Percentiles rank a stretch among this genome's conserved stretches.
phyloP scores from a whole-genome alignment of 1,140 invertebrate genomes.

The Conopomorpha cramerella region DNA sequence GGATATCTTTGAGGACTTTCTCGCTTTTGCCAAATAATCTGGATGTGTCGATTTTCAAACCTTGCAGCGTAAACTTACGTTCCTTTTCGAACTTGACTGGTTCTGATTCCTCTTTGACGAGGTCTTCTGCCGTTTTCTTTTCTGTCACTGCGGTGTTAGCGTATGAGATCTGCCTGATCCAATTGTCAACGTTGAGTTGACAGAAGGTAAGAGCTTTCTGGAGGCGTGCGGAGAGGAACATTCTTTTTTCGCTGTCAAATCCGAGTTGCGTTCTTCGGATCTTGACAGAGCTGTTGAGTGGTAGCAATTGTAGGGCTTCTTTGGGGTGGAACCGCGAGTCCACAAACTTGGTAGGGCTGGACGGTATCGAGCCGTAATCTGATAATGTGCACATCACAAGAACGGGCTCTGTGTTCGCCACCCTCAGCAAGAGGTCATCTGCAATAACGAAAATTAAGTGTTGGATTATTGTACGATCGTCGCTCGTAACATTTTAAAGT shows the following conservation, averaged over 20 bases:
- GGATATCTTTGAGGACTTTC: slow-evolving; percentile 62
- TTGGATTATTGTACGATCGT: too few species aligned
- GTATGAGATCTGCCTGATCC: slow-evolving; percentile 61
- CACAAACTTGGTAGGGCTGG: slow-evolving; percentile 39
- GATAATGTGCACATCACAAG: slow-evolving; percentile 54
- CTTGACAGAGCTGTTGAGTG: slow-evolving; percentile 55
- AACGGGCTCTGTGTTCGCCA: slow-evolving; percentile 51
- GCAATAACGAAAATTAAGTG: slow-evolving; percentile 15
- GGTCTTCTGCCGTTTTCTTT: slow-evolving; percentile 48
- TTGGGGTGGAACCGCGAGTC: slow-evolving; percentile 40
- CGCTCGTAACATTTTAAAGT: too few species aligned
- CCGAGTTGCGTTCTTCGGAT: slow-evolving; percentile 60
- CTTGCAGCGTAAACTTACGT: slow-evolving; percentile 57
- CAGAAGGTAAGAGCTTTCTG: slow-evolving; percentile 67
- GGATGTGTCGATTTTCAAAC: slow-evolving; percentile 55
- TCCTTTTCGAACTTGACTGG: slow-evolving; percentile 58
- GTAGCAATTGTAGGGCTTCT: slow-evolving; percentile 46
- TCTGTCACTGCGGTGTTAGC: slow-evolving; percentile 43
- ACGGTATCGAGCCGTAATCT: slow-evolving; percentile 36
- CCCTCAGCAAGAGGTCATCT: slow-evolving; percentile 54
- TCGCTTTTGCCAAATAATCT: slow-evolving; percentile 55
- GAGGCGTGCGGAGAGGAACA: slow-evolving; percentile 64
- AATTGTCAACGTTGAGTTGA: slow-evolving; percentile 63
- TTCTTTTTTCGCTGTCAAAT: slow-evolving; percentile 63
- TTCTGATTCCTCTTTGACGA: slow-evolving; percentile 55